phyloP scores from a whole-genome alignment of 1,140 invertebrate species.

The Cecropterus lyciades region DNA sequence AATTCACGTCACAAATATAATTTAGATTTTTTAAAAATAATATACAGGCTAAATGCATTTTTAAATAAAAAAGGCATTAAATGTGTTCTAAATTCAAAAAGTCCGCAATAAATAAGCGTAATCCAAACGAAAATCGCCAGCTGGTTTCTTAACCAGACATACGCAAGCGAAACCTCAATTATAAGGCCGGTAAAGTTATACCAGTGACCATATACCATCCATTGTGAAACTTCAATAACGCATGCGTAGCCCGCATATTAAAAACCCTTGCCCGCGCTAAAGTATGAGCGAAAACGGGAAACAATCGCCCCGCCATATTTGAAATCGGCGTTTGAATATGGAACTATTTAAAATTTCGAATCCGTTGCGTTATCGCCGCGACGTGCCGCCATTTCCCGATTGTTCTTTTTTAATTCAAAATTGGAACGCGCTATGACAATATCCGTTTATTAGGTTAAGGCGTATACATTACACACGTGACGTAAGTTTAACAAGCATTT shows the following conservation, averaged over 20 bases:
- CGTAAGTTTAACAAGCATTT: no score
- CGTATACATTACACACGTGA: not conserved
- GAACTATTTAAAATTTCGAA: constrained; percentile 83
- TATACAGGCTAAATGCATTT: no score
- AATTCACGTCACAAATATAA: no score
- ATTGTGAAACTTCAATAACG: constrained; percentile 80
- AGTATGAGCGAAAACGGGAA: constrained; percentile 78
- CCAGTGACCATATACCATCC: constrained; percentile 66
- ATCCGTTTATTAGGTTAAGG: constrained; percentile 49
- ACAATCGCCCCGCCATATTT: constrained; percentile 79
- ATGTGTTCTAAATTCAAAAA: no score
- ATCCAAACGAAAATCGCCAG: not conserved
- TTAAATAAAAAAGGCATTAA: no score
- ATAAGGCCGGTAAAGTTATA: constrained; percentile 65
- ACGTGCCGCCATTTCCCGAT: constrained; percentile 79
- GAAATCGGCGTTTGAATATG: constrained; percentile 80
- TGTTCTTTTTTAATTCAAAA: constrained; percentile 71
- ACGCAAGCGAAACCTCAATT: constrained; percentile 51
- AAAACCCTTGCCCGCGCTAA: constrained; percentile 67
- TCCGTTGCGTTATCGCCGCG: constrained; percentile 80
- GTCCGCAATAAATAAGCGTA: not conserved
- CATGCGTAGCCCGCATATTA: constrained; percentile 80
- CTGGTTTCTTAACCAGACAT: constrained; percentile 16
- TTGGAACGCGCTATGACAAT: constrained; percentile 55
- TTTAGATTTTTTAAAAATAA: no score